Evolutionary conservation across 2,113 vertebrate genomes (phyloP).

Genomic region (Ceyx margarethae): DNA sequence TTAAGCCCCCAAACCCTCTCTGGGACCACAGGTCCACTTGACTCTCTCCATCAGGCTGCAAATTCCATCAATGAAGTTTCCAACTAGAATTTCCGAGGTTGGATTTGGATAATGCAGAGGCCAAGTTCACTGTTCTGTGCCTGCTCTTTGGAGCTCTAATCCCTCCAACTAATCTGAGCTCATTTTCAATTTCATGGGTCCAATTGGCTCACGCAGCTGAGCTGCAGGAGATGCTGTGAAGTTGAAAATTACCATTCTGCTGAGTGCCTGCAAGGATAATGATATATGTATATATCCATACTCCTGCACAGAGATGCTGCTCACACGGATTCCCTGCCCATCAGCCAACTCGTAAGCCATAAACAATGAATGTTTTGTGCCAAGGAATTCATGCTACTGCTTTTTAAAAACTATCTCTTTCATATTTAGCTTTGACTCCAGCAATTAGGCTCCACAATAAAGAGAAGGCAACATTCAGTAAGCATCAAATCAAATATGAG

Average conservation of each 20-base stretch:
- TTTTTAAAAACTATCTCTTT: background rate
- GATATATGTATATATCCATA: background rate
- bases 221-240: conserved; percentile 39
- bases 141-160: conserved; percentile 37
- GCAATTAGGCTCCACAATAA: background rate
- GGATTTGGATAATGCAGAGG: background rate
- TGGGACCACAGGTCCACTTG: conserved; percentile 14
- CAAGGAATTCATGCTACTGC: background rate
- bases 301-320: background rate
- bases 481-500: background rate
- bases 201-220: background rate
- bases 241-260: conserved; percentile 48
- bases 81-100: background rate
- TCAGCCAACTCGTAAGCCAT: background rate
- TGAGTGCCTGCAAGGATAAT: conserved; percentile 20
- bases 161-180: conserved; percentile 24
- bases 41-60: background rate
- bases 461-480: background rate
- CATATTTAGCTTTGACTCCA: background rate
- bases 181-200: conserved; percentile 46
- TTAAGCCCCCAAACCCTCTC: conserved; percentile 28
- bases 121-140: background rate
- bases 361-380: background rate
- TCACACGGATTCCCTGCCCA: background rate
- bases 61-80: background rate